Evolutionary conservation across 2,797 vertebrate genomes (phyloP).

Genomic region (Hydrophis major): DNA sequence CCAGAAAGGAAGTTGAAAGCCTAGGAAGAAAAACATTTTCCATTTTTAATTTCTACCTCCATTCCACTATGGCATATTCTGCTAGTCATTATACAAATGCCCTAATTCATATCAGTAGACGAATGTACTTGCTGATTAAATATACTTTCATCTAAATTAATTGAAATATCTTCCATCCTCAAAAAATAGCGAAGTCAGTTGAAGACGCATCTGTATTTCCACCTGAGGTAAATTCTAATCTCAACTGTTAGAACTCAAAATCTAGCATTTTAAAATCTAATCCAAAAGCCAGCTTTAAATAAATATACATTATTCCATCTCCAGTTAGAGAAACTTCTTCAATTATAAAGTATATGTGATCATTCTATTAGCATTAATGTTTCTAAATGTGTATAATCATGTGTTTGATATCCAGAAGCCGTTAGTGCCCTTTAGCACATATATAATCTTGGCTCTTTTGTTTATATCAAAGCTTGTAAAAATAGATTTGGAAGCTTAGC

Average conservation of each 20-base stretch:
- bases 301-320: background rate
- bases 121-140: background rate
- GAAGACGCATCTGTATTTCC: background rate
- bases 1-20: background rate
- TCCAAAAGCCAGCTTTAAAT: background rate
- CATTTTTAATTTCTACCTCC: background rate
- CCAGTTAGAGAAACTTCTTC: conserved; percentile 20
- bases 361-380: background rate
- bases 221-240: conserved; percentile 22
- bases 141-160: conserved; percentile 2
- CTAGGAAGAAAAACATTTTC: background rate
- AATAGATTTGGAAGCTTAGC: background rate
- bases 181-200: background rate
- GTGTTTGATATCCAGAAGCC: background rate
- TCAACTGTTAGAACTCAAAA: background rate
- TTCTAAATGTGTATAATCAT: background rate
- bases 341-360: background rate
- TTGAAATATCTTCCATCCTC: background rate
- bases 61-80: background rate
- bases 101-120: background rate
- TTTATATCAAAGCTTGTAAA: background rate
- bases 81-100: conserved; percentile 11
- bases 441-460: background rate
- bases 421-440: background rate
- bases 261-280: conserved; percentile 19